phyloP scores from a whole-genome alignment of 1,140 invertebrate genomes.

The Bombus fervidus region DNA sequence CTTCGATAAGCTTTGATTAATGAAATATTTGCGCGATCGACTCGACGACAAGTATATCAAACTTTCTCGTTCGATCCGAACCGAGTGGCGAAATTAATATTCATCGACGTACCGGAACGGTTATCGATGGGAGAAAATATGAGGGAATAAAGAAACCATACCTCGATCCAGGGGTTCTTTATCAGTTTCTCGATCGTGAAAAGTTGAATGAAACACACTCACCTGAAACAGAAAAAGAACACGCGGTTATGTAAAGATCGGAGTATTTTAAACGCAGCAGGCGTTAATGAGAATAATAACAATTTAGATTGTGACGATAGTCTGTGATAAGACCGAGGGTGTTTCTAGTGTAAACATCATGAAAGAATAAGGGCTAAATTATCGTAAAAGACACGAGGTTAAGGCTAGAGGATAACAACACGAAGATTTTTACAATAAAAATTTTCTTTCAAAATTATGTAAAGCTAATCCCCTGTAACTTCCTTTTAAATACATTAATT shows the following conservation, averaged over 20 bases:
- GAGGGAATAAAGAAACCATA: neutral
- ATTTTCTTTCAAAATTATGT: no score
- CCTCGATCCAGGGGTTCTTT: neutral
- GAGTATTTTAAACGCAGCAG: neutral
- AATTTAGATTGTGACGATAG: neutral
- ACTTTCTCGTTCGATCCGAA: slow-evolving; percentile 2
- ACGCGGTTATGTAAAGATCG: neutral
- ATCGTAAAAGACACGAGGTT: neutral
- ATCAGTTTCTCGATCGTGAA: neutral
- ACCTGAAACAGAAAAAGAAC: slow-evolving; percentile 34
- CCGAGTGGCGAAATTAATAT: slow-evolving; percentile 21
- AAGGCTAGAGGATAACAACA: neutral
- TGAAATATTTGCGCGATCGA: neutral
- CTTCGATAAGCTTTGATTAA: neutral
- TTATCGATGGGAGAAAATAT: neutral
- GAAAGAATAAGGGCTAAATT: neutral
- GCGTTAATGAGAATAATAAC: neutral
- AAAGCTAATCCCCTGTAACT: neutral
- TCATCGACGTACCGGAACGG: neutral
- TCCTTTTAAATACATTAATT: neutral
- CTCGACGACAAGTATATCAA: neutral
- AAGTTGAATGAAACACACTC: slow-evolving; percentile 14
- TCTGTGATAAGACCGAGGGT: neutral
- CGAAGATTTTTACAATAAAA: neutral
- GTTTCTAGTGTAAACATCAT: neutral